phyloP scores from a whole-genome alignment of 2,888 invertebrate genomes.

The Perithous albicinctus region DNA sequence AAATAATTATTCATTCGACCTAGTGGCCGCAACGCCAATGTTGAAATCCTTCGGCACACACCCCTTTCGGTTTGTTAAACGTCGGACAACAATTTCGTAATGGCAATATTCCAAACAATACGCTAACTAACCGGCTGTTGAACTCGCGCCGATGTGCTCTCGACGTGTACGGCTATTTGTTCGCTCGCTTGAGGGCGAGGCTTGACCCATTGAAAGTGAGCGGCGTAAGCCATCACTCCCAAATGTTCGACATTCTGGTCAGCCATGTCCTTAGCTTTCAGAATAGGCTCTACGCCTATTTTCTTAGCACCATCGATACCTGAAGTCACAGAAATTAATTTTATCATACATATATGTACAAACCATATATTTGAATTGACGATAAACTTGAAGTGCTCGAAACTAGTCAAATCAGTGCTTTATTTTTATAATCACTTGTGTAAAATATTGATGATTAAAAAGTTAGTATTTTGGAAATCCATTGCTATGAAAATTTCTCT shows the following conservation, averaged over 20 bases:
- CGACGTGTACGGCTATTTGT: slow-evolving; percentile 91
- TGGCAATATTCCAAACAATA: slow-evolving; percentile 66
- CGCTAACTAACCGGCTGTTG: slow-evolving; percentile 91
- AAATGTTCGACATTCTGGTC: slow-evolving; percentile 98
- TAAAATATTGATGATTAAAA: too few relatives aligned
- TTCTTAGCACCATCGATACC: slow-evolving; percentile 87
- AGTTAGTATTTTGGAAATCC: too few relatives aligned
- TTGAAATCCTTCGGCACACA: slow-evolving; percentile 26
- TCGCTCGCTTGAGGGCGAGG: slow-evolving; percentile 94
- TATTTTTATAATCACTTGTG: too few relatives aligned
- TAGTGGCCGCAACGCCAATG: slow-evolving; percentile 4
- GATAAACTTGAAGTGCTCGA: too few relatives aligned
- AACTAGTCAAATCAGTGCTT: too few relatives aligned
- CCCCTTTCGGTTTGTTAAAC: slow-evolving; percentile 8
- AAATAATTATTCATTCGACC: slow-evolving; percentile 13
- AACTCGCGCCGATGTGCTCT: slow-evolving; percentile 94
- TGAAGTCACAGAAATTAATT: slow-evolving; percentile 73
- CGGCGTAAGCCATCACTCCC: slow-evolving; percentile 98
- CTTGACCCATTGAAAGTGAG: slow-evolving; percentile 95
- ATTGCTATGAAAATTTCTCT: too few relatives aligned
- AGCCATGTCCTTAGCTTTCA: slow-evolving; percentile 97
- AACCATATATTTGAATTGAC: too few relatives aligned
- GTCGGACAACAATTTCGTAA: slow-evolving; percentile 47
- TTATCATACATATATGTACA: too few relatives aligned
- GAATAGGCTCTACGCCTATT: slow-evolving; percentile 94